Conservation (phyloP, 2,113 vertebrate species). For the Ageneiosus marmoratus region DNA sequence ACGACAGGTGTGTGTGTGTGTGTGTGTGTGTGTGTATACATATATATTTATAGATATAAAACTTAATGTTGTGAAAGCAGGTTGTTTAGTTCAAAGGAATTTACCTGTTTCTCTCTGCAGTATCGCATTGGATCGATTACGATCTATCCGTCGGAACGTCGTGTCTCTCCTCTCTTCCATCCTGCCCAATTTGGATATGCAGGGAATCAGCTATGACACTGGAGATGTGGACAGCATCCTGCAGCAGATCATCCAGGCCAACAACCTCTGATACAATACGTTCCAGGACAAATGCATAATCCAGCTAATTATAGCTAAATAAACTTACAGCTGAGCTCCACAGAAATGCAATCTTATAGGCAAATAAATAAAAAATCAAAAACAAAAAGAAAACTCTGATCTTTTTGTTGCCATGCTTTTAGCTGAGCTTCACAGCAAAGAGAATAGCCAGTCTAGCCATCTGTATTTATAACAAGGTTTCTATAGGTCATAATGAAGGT, state of each 20-base stretch:
- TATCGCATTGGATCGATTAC: slow-evolving; percentile 68
- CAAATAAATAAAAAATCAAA: no score
- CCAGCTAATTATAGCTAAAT: neutral
- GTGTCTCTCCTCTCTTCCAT: slow-evolving; percentile 76
- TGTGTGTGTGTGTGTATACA: no score
- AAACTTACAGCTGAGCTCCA: neutral
- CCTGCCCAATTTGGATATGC: slow-evolving; percentile 78
- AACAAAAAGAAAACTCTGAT: neutral
- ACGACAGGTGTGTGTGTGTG: slow-evolving; percentile 36
- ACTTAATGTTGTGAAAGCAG: neutral
- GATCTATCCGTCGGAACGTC: slow-evolving; percentile 70
- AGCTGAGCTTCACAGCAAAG: neutral
- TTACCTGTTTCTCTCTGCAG: slow-evolving; percentile 55
- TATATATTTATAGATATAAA: neutral
- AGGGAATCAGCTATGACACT: slow-evolving; percentile 74
- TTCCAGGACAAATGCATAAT: neutral
- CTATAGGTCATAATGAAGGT: neutral
- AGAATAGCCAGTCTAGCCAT: neutral
- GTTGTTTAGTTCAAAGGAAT: neutral
- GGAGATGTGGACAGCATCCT: slow-evolving; percentile 79
- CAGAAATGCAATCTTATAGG: neutral
- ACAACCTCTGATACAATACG: slow-evolving; percentile 54
- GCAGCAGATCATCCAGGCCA: slow-evolving; percentile 79
- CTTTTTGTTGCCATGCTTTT: neutral
- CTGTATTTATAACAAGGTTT: neutral